Conservation (phyloP, 2,797 vertebrate genomes). For the Clarias platycephalus region DNA sequence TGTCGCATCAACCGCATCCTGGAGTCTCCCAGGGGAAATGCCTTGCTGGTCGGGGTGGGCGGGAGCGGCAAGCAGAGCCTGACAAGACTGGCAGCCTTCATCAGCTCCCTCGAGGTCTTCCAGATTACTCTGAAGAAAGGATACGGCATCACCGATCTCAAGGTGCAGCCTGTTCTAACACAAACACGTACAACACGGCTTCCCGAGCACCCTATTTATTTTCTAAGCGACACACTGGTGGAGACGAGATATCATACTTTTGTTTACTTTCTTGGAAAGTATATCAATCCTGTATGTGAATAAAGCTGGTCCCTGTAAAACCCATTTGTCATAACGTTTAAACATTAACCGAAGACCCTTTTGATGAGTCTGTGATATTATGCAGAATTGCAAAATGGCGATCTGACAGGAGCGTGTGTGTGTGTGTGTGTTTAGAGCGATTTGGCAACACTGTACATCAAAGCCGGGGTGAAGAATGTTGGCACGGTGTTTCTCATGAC, state of each 20-base stretch:
- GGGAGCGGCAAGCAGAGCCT: constrained; percentile 96
- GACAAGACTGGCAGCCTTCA: constrained; percentile 91
- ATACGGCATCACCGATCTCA: constrained; percentile 85
- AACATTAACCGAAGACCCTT: constrained; percentile 39
- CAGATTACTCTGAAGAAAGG: constrained; percentile 91
- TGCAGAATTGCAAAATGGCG: constrained; percentile 9
- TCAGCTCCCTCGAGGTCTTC: constrained; percentile 89
- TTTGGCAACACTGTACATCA: constrained; percentile 85
- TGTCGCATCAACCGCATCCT: constrained; percentile 92
- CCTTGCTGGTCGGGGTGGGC: constrained; percentile 89
- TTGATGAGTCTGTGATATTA: constrained; percentile 33
- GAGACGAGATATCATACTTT: constrained; percentile 14
- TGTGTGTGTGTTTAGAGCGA: constrained; percentile 75
- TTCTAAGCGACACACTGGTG: neutral
- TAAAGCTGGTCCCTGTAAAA: constrained; percentile 8
- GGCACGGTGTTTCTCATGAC: constrained; percentile 92
- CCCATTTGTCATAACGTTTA: neutral
- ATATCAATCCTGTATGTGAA: neutral
- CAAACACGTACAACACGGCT: constrained; percentile 3
- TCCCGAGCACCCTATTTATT: constrained; percentile 6
- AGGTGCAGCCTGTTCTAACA: constrained; percentile 70
- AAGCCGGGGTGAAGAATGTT: constrained; percentile 86
- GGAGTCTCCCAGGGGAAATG: constrained; percentile 87
- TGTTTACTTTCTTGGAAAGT: constrained; percentile 10
- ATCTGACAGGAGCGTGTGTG: constrained; percentile 2